phyloP scores from a whole-genome alignment of 1,140 invertebrate species.

The Zaprionus davidi region DNA sequence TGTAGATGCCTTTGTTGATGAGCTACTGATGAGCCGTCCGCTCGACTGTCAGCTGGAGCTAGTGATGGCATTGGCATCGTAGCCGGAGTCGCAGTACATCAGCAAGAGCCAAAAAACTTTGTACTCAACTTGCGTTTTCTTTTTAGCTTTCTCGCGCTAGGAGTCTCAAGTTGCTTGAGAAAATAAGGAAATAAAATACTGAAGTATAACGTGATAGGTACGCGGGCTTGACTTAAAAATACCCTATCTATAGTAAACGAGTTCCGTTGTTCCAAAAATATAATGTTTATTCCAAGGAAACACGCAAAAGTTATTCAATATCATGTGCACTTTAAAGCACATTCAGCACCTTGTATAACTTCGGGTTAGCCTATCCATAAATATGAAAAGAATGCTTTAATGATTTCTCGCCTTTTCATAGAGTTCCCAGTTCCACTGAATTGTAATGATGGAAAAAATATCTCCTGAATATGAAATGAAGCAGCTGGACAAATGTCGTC shows the following conservation, averaged over 20 bases:
- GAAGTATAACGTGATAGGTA: neutral
- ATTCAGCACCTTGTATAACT: constrained; percentile 6
- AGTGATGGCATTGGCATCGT: neutral
- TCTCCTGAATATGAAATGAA: constrained; percentile 80
- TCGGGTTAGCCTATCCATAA: constrained; percentile 20
- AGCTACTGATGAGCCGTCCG: constrained; percentile 72
- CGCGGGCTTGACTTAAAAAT: neutral
- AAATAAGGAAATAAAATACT: constrained; percentile 19
- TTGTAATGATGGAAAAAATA: constrained; percentile 71
- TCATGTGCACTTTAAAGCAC: neutral
- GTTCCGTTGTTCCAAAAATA: neutral
- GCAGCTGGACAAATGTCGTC: constrained; percentile 77
- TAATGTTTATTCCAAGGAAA: neutral
- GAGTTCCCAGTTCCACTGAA: constrained; percentile 33
- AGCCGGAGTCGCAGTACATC: constrained; percentile 50
- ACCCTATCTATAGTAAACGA: neutral
- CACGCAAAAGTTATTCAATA: too few species aligned
- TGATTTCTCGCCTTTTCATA: constrained; percentile 60
- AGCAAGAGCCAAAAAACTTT: constrained; percentile 64
- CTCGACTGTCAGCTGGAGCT: constrained; percentile 9
- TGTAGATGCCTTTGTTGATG: constrained; percentile 69
- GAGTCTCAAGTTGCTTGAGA: neutral
- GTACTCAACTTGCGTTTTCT: constrained; percentile 54
- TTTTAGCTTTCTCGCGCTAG: constrained; percentile 17
- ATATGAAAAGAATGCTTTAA: constrained; percentile 50